phyloP scores from a whole-genome alignment of 2,113 vertebrate genomes.

The Gobius niger region DNA sequence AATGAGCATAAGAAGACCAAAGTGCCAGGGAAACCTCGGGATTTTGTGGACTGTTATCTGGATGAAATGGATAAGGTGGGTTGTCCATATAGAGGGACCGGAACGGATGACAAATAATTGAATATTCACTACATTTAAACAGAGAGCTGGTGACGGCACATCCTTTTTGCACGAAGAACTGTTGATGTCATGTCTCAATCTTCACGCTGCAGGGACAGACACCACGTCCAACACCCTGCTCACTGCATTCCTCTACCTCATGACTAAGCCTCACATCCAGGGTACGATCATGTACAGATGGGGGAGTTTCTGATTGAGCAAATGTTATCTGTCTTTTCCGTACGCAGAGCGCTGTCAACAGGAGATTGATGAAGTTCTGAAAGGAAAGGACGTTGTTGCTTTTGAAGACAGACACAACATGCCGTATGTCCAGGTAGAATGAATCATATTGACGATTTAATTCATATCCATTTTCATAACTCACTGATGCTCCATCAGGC shows the following conservation, averaged over 20 bases:
- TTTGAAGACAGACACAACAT: no score
- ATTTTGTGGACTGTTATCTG: slow-evolving; percentile 43
- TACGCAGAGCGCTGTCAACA: slow-evolving; percentile 28
- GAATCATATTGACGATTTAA: no score
- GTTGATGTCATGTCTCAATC: slow-evolving; percentile 24
- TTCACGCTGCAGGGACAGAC: slow-evolving; percentile 44
- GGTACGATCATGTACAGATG: slow-evolving; percentile 2
- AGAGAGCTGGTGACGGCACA: slow-evolving; percentile 23
- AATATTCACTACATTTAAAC: not conserved
- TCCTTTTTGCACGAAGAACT: slow-evolving; percentile 39
- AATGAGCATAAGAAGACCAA: slow-evolving; percentile 22
- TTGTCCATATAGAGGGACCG: no score
- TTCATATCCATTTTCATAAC: no score
- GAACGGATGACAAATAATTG: no score
- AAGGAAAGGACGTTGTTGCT: slow-evolving; percentile 13
- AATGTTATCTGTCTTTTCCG: not conserved
- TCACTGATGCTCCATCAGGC: slow-evolving; percentile 33
- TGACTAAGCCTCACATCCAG: slow-evolving; percentile 25
- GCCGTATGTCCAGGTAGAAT: slow-evolving; percentile 23
- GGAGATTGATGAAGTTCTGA: slow-evolving; percentile 24
- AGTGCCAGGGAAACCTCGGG: slow-evolving; percentile 17
- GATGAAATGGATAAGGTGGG: slow-evolving; percentile 34
- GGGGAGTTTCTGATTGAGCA: no score
- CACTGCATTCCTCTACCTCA: slow-evolving; percentile 26
- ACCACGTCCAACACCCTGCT: slow-evolving; percentile 37